Conservation (phyloP, 2,113 vertebrate genomes). For the Hippocampus abdominalis region DNA sequence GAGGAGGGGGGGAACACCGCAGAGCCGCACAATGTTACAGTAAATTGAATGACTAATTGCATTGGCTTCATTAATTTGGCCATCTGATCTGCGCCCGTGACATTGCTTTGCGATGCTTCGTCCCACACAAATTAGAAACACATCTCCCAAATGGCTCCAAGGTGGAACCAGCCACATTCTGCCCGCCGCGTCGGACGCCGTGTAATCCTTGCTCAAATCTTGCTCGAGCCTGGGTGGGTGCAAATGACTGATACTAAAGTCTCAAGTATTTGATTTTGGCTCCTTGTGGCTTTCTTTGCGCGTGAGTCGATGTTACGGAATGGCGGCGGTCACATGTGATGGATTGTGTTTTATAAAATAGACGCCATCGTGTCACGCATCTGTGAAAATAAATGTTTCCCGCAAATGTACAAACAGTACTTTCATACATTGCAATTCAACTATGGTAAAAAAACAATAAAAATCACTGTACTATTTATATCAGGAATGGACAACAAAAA, state of each 20-base stretch:
- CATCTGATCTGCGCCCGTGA: constrained; percentile 55
- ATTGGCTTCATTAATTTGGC: constrained; percentile 59
- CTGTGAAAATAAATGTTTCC: neutral
- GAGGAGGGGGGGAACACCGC: constrained; percentile 7
- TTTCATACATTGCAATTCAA: too few species aligned
- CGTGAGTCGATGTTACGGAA: neutral
- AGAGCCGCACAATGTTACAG: constrained; percentile 35
- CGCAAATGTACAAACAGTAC: neutral
- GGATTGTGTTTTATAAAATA: neutral
- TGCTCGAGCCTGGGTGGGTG: neutral
- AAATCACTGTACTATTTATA: too few species aligned
- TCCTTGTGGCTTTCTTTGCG: neutral
- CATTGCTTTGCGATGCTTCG: constrained; percentile 53
- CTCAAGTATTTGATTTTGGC: constrained; percentile 1
- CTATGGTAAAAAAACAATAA: too few species aligned
- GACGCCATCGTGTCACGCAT: neutral
- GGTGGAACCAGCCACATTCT: constrained; percentile 50
- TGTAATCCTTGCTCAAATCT: constrained; percentile 27
- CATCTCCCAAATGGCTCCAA: constrained; percentile 36
- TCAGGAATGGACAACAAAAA: too few species aligned
- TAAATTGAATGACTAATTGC: constrained; percentile 62
- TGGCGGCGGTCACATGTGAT: neutral
- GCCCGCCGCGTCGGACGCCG: constrained; percentile 29
- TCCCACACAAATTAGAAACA: constrained; percentile 36
- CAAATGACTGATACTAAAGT: constrained; percentile 13